These are phyloP conservation scores for Acanthurus leucopareius DNA, from an alignment of 2,797 vertebrate species.

Conservation along the genomic window DNA sequence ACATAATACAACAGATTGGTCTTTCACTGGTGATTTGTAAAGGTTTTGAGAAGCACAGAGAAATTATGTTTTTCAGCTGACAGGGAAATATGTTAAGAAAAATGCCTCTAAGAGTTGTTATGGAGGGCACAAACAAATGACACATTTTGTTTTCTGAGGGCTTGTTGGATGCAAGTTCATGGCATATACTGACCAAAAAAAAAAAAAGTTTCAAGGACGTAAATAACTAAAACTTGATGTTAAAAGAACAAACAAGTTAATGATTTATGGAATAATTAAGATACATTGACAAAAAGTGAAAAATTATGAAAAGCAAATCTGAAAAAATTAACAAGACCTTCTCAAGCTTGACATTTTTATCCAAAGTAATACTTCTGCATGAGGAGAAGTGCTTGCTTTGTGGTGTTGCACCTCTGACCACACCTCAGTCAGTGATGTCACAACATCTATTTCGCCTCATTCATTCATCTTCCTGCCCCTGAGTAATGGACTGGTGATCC, in stretches of 20 bases:
- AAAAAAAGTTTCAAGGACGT: neutral
- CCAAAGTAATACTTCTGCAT: neutral
- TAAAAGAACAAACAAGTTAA: neutral
- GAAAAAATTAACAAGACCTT: neutral
- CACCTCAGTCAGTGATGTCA: conserved; percentile 42
- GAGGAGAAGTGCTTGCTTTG: neutral
- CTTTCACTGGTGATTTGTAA: neutral
- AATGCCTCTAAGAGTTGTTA: neutral
- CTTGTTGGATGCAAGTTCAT: neutral
- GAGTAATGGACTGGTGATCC: conserved; percentile 32
- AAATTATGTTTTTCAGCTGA: neutral
- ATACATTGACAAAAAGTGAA: neutral
- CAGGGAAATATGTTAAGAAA: neutral
- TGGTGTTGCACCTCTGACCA: conserved; percentile 15
- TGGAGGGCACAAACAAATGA: neutral
- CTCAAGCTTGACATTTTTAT: neutral
- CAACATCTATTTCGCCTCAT: conserved; percentile 12
- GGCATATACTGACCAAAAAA: neutral
- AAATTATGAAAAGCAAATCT: neutral
- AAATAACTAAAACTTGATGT: neutral
- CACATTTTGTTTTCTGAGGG: neutral
- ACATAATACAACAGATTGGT: no score
- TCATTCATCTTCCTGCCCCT: conserved; percentile 35
- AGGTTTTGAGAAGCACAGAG: neutral
- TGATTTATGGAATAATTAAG: neutral